phyloP scores from a whole-genome alignment of 2,797 vertebrate species.

The Gadopsis marmoratus region DNA sequence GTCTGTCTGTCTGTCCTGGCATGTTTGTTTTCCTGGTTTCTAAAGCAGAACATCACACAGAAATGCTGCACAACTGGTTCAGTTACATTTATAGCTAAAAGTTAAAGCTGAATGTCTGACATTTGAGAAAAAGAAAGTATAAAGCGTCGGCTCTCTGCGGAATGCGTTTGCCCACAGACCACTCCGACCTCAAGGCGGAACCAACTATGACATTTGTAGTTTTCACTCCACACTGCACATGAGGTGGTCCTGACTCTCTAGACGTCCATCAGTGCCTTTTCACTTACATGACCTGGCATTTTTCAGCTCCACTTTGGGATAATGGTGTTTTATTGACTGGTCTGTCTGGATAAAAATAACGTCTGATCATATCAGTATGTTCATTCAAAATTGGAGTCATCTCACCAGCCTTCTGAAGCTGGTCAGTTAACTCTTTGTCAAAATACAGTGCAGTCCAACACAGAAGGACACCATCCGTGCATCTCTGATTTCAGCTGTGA shows the following conservation, averaged over 20 bases:
- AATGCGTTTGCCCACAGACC: constrained; percentile 46
- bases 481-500: constrained; percentile 97
- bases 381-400: too few relatives aligned
- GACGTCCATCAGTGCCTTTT: background rate
- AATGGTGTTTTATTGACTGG: too few relatives aligned
- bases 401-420: too few relatives aligned
- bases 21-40: constrained; percentile 17
- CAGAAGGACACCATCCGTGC: constrained; percentile 96
- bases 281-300: constrained; percentile 23
- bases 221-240: constrained; percentile 51
- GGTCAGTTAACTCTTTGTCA: background rate
- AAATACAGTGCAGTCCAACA: background rate
- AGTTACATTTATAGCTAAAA: background rate
- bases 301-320: background rate
- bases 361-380: too few relatives aligned
- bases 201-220: constrained; percentile 81
- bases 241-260: background rate
- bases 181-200: constrained; percentile 43
- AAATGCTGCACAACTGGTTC: background rate
- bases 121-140: too few relatives aligned
- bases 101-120: background rate
- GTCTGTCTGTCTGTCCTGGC: background rate
- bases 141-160: background rate
- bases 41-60: background rate
- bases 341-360: too few relatives aligned